Conservation (phyloP, 2,797 vertebrate genomes). For the Dermochelys coriacea region DNA sequence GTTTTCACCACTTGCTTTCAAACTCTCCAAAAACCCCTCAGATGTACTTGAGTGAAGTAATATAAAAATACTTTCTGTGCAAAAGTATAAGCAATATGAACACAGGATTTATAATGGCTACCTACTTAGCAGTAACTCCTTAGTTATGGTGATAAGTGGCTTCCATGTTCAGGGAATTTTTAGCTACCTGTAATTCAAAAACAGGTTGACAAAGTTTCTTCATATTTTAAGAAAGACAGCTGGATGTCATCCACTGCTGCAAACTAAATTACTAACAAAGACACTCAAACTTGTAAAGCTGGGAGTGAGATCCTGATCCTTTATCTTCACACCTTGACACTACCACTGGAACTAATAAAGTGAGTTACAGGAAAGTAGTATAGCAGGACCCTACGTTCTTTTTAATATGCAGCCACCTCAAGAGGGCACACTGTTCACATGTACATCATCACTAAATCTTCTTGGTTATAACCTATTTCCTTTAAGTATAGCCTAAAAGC, state of each 20-base stretch:
- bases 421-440: neutral
- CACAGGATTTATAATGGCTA: fast-evolving
- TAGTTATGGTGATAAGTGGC: too few relatives aligned
- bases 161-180: neutral
- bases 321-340: neutral
- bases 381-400: neutral
- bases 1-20: neutral
- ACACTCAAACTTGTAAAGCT: neutral
- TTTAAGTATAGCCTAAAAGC: neutral
- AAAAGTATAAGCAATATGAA: fast-evolving
- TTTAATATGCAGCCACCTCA: conserved; percentile 12
- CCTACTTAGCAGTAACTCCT: too few relatives aligned
- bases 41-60: neutral
- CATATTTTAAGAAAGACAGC: neutral
- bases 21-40: neutral
- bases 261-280: conserved; percentile 28
- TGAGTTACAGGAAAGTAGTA: neutral
- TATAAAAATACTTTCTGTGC: neutral
- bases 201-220: neutral
- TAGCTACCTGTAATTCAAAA: neutral
- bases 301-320: neutral
- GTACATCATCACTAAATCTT: neutral
- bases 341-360: neutral
- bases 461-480: neutral
- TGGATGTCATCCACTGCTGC: neutral